These are phyloP conservation scores for Pogonocherus hispidulus DNA, from an alignment of 2,888 invertebrate species.

Conservation along the genomic window DNA sequence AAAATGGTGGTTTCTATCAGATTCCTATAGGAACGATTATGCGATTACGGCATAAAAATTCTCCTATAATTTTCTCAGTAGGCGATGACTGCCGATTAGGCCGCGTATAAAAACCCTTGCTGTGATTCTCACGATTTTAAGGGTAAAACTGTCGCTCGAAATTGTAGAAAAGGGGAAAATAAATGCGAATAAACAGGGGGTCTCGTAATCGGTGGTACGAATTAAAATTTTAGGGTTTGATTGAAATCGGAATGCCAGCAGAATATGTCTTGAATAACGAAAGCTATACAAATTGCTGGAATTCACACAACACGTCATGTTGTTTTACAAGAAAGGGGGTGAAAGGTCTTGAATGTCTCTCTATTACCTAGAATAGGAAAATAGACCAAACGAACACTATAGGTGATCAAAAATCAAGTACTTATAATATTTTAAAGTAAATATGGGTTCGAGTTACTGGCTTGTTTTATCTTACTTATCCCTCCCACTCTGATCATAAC, in stretches of 20 bases:
- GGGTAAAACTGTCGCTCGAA: constrained; percentile 40
- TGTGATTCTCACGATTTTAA: constrained; percentile 58
- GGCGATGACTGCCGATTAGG: constrained; percentile 36
- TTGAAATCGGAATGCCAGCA: background rate
- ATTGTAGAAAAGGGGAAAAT: constrained; percentile 40
- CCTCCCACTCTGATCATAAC: no score
- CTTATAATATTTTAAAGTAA: no score
- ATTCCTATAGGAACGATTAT: background rate
- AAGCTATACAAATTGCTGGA: background rate
- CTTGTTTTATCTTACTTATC: no score
- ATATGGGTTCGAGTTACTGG: no score
- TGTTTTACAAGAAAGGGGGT: background rate
- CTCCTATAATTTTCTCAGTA: constrained; percentile 44
- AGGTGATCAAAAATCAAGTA: no score
- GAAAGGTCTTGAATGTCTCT: no score
- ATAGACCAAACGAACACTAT: no score
- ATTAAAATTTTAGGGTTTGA: constrained; percentile 32
- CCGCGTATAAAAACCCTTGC: constrained; percentile 51
- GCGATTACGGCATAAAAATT: constrained; percentile 13
- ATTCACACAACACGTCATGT: background rate
- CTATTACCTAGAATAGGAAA: no score
- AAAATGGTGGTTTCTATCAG: background rate
- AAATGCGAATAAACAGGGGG: constrained; percentile 30
- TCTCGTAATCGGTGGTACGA: constrained; percentile 15
- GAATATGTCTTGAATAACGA: background rate